These are phyloP conservation scores for Epinephelus coioides DNA, from an alignment of 2,797 vertebrate genomes.

Conservation along the genomic window DNA sequence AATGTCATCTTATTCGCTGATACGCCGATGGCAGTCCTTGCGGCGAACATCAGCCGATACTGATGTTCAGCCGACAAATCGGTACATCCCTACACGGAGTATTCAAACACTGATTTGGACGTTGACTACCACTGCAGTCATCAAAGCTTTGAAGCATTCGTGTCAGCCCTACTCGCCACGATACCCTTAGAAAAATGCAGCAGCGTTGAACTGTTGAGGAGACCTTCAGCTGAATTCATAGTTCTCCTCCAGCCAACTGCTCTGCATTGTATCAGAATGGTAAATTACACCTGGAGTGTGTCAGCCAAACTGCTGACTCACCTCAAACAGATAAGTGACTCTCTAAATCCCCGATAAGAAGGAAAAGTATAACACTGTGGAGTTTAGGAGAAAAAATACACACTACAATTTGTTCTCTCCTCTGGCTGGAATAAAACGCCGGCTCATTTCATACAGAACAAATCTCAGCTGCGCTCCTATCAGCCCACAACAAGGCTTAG, in stretches of 20 bases:
- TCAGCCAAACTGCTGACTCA: slow-evolving; percentile 51
- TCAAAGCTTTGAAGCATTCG: no score
- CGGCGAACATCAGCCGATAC: no score
- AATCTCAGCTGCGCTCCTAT: slow-evolving; percentile 40
- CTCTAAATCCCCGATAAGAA: slow-evolving; percentile 23
- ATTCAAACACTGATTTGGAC: no score
- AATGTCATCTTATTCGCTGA: no score
- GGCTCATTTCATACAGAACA: slow-evolving; percentile 40
- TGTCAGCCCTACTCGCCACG: no score
- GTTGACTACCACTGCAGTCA: no score
- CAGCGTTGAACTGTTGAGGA: neutral
- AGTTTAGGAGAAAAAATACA: slow-evolving; percentile 15
- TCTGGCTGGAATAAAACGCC: slow-evolving; percentile 35
- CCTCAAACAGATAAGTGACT: slow-evolving; percentile 28
- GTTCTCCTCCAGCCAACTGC: slow-evolving; percentile 21
- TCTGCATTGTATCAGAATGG: slow-evolving; percentile 27
- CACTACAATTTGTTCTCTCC: slow-evolving; percentile 27
- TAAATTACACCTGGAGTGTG: slow-evolving; percentile 33
- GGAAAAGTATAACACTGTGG: slow-evolving; percentile 12
- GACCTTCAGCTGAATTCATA: slow-evolving; percentile 15
- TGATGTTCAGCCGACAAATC: no score
- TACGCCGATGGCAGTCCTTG: no score
- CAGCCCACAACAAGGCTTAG: slow-evolving; percentile 12
- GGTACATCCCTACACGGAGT: no score
- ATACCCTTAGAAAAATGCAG: neutral